A percentile compares a stretch with the other conserved stretches of the same genome.
Conservation (phyloP, 1,140 invertebrate species). For the Bombyx mandarina region DNA sequence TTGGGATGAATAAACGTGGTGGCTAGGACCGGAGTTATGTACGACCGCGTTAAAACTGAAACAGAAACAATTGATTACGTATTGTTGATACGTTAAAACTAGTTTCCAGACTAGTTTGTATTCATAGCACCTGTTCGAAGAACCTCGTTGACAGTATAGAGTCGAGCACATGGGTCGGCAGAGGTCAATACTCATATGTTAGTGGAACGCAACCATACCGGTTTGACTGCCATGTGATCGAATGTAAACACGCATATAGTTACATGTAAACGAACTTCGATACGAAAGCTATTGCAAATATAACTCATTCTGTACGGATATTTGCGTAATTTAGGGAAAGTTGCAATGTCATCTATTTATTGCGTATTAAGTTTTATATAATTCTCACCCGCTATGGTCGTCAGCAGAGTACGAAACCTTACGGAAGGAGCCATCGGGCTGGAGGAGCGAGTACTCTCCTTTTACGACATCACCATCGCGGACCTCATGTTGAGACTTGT, state of each 20-base stretch:
- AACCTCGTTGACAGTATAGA: slow-evolving; percentile 17
- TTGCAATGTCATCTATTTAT: slow-evolving; percentile 21
- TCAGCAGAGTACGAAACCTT: slow-evolving; percentile 58
- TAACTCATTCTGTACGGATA: slow-evolving; percentile 10
- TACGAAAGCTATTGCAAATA: slow-evolving; percentile 14
- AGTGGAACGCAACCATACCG: slow-evolving; percentile 34
- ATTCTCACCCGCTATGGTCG: slow-evolving; percentile 48
- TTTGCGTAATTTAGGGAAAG: slow-evolving; percentile 34
- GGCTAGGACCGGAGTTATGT: slow-evolving; percentile 65
- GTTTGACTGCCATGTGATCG: slow-evolving; percentile 49
- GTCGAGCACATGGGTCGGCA: slow-evolving; percentile 29
- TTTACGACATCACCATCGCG: slow-evolving; percentile 73
- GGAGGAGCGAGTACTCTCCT: slow-evolving; percentile 73
- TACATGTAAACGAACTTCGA: slow-evolving; percentile 22
- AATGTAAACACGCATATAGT: slow-evolving; percentile 19
- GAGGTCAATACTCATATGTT: slow-evolving; percentile 50
- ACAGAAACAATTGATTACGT: slow-evolving; percentile 19
- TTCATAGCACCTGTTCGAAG: slow-evolving; percentile 26
- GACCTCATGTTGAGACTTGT: slow-evolving; percentile 64
- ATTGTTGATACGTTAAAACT: slow-evolving; percentile 18
- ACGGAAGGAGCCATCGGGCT: slow-evolving; percentile 52
- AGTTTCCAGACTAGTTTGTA: slow-evolving; percentile 34
- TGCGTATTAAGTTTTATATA: slow-evolving; percentile 13
- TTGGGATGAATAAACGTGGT: slow-evolving; percentile 52
- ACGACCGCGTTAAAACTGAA: slow-evolving; percentile 76